A percentile compares a stretch with the other conserved stretches of the same genome.
Conservation (phyloP, 2,888 invertebrate genomes). For the Hemithea aestivaria region DNA sequence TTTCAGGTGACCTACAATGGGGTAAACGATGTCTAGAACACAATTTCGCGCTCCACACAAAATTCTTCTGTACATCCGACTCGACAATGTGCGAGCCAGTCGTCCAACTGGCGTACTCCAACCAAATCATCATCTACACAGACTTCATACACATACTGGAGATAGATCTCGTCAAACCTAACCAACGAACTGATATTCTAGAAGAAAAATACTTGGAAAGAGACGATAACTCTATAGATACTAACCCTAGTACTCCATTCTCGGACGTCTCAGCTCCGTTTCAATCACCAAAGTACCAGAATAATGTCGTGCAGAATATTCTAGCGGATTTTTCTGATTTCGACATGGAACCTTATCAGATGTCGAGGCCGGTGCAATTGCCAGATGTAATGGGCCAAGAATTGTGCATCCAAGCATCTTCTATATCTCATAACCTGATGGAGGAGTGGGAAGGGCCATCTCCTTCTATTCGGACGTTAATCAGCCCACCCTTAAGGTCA, state of each 20-base stretch:
- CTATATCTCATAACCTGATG: slow-evolving; percentile 68
- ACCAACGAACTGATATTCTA: slow-evolving; percentile 46
- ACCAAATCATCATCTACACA: slow-evolving; percentile 89
- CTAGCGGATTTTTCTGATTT: slow-evolving; percentile 81
- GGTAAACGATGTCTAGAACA: slow-evolving; percentile 90
- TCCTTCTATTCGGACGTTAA: slow-evolving; percentile 68
- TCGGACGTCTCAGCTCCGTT: slow-evolving; percentile 64
- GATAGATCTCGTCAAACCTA: slow-evolving; percentile 73
- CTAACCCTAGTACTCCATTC: slow-evolving; percentile 57
- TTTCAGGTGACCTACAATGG: slow-evolving; percentile 41
- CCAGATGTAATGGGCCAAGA: slow-evolving; percentile 72
- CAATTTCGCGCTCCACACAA: slow-evolving; percentile 94
- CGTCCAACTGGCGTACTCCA: slow-evolving; percentile 83
- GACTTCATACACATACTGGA: slow-evolving; percentile 91
- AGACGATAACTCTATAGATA: slow-evolving; percentile 54
- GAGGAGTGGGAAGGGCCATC: slow-evolving; percentile 76
- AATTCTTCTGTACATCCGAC: slow-evolving; percentile 93
- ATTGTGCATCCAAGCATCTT: slow-evolving; percentile 67
- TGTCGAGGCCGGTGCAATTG: slow-evolving; percentile 63
- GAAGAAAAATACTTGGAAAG: slow-evolving; percentile 64
- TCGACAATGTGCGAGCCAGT: slow-evolving; percentile 87
- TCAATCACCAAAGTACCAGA: slow-evolving; percentile 75
- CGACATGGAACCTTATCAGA: slow-evolving; percentile 74
- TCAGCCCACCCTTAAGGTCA: slow-evolving; percentile 69
- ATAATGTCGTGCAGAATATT: slow-evolving; percentile 80